A percentile compares a stretch with the other conserved stretches of the same genome.
phyloP scores from a whole-genome alignment of 2,113 vertebrate species.

The Hippocampus zosterae region DNA sequence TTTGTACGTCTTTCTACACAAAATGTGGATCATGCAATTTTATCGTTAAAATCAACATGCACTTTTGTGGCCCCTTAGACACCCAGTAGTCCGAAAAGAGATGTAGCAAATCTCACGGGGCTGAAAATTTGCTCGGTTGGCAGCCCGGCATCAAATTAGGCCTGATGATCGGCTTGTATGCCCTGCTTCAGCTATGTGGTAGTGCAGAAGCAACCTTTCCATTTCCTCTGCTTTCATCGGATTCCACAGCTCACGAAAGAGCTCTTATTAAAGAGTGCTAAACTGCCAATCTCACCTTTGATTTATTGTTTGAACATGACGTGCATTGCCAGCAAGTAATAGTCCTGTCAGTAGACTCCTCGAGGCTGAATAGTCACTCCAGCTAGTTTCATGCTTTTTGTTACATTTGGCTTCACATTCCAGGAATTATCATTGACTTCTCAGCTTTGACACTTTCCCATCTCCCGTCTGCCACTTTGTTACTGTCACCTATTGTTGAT shows the following conservation, averaged over 20 bases:
- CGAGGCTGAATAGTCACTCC: conserved; percentile 22
- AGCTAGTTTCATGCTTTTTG: conserved; percentile 41
- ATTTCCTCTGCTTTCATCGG: not conserved
- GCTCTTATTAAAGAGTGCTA: not conserved
- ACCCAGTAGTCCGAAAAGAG: too few relatives aligned
- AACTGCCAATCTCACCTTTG: not conserved
- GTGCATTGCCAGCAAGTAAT: not conserved
- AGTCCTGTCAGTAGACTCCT: not conserved
- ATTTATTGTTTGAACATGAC: not conserved
- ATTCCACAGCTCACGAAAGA: not conserved
- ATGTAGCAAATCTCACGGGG: too few relatives aligned
- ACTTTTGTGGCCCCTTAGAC: too few relatives aligned
- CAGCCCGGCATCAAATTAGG: too few relatives aligned
- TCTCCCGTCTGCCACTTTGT: not conserved
- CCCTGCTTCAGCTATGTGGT: too few relatives aligned
- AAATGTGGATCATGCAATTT: too few relatives aligned
- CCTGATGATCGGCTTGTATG: too few relatives aligned
- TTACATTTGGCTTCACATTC: conserved; percentile 8
- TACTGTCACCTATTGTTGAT: not conserved
- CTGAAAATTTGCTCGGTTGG: too few relatives aligned
- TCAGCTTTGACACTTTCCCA: conserved; percentile 17
- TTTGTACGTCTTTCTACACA: not conserved
- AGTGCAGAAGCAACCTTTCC: too few relatives aligned
- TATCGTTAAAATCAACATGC: too few relatives aligned
- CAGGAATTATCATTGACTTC: not conserved